These are phyloP conservation scores for Ormyrus labotus DNA, from an alignment of 2,888 invertebrate genomes.

Conservation along the genomic window DNA sequence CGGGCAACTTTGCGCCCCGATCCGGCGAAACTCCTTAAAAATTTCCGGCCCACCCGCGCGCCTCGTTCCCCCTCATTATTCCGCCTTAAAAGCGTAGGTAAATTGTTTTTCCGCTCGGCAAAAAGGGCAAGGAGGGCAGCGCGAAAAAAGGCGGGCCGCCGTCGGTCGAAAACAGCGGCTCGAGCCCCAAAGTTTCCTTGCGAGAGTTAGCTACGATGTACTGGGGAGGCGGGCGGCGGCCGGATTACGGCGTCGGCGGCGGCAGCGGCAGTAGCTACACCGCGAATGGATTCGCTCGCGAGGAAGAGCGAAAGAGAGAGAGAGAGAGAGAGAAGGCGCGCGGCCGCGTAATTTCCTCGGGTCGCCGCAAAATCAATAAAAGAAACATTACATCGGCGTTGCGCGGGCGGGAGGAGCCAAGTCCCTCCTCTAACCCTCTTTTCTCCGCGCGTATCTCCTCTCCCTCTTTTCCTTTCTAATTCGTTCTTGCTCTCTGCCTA, in stretches of 20 bases:
- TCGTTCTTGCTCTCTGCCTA: constrained; percentile 49
- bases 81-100: too few relatives aligned
- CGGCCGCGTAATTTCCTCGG: constrained; percentile 71
- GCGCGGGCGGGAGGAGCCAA: constrained; percentile 62
- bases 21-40: too few relatives aligned
- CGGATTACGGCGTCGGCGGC: constrained; percentile 40
- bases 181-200: too few relatives aligned
- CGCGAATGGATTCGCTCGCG: constrained; percentile 63
- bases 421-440: constrained; percentile 69
- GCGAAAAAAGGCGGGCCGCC: too few relatives aligned
- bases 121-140: too few relatives aligned
- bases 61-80: too few relatives aligned
- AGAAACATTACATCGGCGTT: constrained; percentile 75
- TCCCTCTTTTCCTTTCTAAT: constrained; percentile 52
- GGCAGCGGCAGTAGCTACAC: background rate
- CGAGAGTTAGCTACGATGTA: background rate
- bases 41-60: too few relatives aligned
- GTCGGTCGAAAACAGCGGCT: too few relatives aligned
- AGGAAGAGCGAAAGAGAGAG: constrained; percentile 6
- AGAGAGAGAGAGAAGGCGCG: constrained; percentile 58
- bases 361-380: constrained; percentile 75
- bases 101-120: too few relatives aligned
- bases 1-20: too few relatives aligned
- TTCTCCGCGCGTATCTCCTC: constrained; percentile 33
- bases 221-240: background rate